Percentiles rank a stretch among this genome's conserved stretches.
Evolutionary conservation across 2,113 vertebrate genomes (phyloP).

Genomic region (Rhea americana): DNA sequence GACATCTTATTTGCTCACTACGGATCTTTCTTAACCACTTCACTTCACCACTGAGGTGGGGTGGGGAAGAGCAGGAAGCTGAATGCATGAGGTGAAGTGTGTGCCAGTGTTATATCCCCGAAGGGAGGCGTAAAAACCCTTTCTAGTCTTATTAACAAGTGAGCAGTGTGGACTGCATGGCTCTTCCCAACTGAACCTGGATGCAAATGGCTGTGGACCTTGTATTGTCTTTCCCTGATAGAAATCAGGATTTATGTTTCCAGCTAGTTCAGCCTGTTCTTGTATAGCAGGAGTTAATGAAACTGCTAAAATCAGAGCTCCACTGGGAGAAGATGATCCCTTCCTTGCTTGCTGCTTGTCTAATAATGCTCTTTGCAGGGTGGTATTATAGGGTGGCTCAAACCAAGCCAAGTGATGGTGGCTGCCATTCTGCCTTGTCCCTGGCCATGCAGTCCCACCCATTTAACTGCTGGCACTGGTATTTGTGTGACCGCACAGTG

Average conservation of each 20-base stretch:
- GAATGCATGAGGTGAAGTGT: not conserved
- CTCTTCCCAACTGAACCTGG: not conserved
- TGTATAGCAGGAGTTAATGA: not conserved
- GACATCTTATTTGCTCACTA: not conserved
- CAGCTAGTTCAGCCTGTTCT: not conserved
- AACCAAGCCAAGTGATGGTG: not conserved
- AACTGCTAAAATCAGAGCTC: not conserved
- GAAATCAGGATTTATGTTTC: not conserved
- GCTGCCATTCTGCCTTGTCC: not conserved
- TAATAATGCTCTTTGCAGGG: not conserved
- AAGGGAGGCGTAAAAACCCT: not conserved
- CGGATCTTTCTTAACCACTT: not conserved
- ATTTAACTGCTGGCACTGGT: not conserved
- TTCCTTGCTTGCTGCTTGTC: not conserved
- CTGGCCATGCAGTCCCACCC: not conserved
- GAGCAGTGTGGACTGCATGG: not conserved
- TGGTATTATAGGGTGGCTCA: not conserved
- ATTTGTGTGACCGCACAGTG: not conserved
- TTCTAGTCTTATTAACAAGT: not conserved
- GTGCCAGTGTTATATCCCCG: not conserved
- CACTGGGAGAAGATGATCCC: not conserved
- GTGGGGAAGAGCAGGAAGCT: not conserved
- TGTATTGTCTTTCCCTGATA: not conserved
- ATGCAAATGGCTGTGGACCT: not conserved
- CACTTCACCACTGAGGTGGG: too few species aligned